Base-by-base conservation (phyloP, 2,888 invertebrate species). In the Rhabditophanes sp. region DNA sequence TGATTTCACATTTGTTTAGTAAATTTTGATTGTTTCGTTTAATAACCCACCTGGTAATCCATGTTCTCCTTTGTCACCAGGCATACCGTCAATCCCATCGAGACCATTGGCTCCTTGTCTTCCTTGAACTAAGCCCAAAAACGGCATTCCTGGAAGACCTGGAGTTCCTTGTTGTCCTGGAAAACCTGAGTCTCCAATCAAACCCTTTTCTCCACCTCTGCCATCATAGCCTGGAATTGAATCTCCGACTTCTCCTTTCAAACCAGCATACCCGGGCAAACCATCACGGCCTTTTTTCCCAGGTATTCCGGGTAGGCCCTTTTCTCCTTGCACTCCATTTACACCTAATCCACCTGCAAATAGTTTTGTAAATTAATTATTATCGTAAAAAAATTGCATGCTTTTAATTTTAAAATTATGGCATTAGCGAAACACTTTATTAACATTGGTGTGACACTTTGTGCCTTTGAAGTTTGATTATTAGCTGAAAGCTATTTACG, bases 211-310 rank as follows among this genome's bases (percentile, higher is more conserved):
- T 22, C 41, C 42, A 25, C 7, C 7, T 7, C 16, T 15, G 8
- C 45, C 45, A 12, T 33, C 33, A 9, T 23, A 9, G 14, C 51
- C 49, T 11, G 41, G 39, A 7, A 21, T 9, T 6, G 75, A 75
- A 7, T 57, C 45, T 20, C 83, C 83, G 5, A 71, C 68, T 7
- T 25, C 16, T 4, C 48, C 48, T 7, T 35, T 35, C 5, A 28
- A 44, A 32, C 62, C 62, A 25, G 45, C 41, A 12, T 35, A 42
- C 30, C 61, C 61, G 9, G 33, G 42, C 2, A 39, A 35, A 33
- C 58, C 59, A 9, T 50, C 45, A 16, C 48, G 42, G 28, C 61
- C 61, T 26, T 51, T 42, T 36, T 56, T 55, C 28, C 60, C 60
- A 25, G 50, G 54, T 30, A 59, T 56, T 23, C 58, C 62, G 14